Evolutionary conservation across 1,140 invertebrate species (phyloP), one percentile per base, ranked within the genome.

Genomic region (Drosophila rhopaloa): DNA sequence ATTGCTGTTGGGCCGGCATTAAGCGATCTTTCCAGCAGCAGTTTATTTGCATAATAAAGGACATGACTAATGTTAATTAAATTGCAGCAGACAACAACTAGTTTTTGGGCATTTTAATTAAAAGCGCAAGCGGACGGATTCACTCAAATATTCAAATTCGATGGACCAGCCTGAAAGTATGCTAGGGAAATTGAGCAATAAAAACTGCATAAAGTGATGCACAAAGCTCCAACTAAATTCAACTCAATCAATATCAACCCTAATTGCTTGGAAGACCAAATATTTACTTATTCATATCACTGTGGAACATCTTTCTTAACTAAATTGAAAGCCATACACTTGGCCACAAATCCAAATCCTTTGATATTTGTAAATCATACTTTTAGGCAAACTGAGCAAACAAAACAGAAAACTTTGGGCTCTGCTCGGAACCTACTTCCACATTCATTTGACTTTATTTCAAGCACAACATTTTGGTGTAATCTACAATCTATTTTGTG

Each of bases 21-120:
- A 84, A 83, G 60, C 59, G 81, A 50, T 79, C 32, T 43, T 35
- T 29, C 48, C 38, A 16, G 48, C 16, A 14, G 60, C 61, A 55
- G 53, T 74, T 74, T 77, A 84, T 90, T 88, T 90, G 81, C 84
- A 88, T 88, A 88, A 81, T 88, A 89, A 89, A 84, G 63, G 63
- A 77, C 67, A 80, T 53, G 65, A 80, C 58, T 83, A 76, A 88
- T 88, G 84, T 76, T 86, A 86, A 88, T 88, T 88, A 84, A 90
- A 80, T 72, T 80, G 66, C 80, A 57, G 53, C 71, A 76, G 84
- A 81, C 79, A 75, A 53, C 65, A 43, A 41, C 58, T 76, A 70
- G 75, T 65, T 71, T 67, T 67, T 57, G 43, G 48, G 46, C 48
- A 44, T 70, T 78, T 79, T 86, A 86, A 85, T 85, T 85, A 86